Percentiles rank a stretch among this genome's conserved stretches.
phyloP scores from a whole-genome alignment of 2,113 vertebrate species.

The Chlorocebus sabaeus region DNA sequence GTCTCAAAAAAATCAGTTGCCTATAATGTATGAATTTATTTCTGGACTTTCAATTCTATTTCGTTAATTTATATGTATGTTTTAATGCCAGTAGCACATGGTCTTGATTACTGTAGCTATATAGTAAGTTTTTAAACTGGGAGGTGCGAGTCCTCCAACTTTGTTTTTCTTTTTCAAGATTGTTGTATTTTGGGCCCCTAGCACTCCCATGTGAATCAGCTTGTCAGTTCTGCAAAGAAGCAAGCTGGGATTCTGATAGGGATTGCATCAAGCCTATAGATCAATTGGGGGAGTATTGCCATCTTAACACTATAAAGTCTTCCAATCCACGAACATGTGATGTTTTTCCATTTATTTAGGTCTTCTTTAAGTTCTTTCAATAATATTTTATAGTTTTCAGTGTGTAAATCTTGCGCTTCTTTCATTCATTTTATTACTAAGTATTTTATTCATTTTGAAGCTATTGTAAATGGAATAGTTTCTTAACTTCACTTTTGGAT shows the following conservation, averaged over 20 bases:
- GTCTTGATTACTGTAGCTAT: neutral
- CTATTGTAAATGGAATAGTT: neutral
- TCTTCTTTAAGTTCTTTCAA: conserved; percentile 35
- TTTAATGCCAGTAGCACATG: neutral
- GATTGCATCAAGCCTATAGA: neutral
- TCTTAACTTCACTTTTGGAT: conserved; percentile 8
- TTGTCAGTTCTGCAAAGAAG: neutral
- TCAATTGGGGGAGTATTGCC: neutral
- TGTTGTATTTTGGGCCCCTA: neutral
- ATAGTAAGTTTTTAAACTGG: neutral
- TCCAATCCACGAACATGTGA: neutral
- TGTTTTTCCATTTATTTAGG: neutral
- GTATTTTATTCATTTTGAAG: conserved; percentile 1
- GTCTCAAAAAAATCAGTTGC: too few relatives aligned
- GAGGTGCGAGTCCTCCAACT: neutral
- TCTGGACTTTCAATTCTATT: neutral
- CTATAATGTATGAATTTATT: neutral
- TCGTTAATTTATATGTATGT: neutral
- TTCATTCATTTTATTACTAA: conserved; percentile 26
- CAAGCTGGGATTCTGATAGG: neutral
- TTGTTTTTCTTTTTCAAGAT: neutral
- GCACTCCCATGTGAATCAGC: conserved; percentile 19
- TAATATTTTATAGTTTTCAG: neutral
- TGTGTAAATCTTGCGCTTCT: neutral
- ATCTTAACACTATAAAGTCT: conserved; percentile 8